Evolutionary conservation across 1,140 invertebrate genomes (phyloP).

Genomic region (Zaprionus lachaisei): DNA sequence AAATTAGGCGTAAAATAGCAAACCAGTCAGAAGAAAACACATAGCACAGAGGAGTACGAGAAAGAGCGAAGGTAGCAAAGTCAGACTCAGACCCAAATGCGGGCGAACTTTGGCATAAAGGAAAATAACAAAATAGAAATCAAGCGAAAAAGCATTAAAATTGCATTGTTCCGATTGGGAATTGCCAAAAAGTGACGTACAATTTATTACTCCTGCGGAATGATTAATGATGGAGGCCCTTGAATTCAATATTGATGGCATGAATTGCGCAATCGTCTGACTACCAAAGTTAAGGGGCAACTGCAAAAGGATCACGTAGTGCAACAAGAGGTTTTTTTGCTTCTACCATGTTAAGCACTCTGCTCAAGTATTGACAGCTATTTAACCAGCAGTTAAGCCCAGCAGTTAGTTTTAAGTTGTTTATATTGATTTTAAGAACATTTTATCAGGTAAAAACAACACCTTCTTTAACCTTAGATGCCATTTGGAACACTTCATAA

Average conservation of each 20-base stretch:
- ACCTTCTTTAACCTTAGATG: no score
- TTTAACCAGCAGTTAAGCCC: no score
- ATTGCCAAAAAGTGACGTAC: slow-evolving; percentile 11
- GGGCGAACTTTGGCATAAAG: slow-evolving; percentile 18
- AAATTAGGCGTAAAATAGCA: slow-evolving; percentile 56
- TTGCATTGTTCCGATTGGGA: slow-evolving; percentile 19
- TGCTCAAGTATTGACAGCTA: no score
- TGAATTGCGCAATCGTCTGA: slow-evolving; percentile 2
- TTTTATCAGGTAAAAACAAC: no score
- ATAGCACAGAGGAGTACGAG: not conserved
- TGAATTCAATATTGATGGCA: not conserved
- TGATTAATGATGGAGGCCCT: not conserved
- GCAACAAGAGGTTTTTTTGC: no score
- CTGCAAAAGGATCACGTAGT: not conserved
- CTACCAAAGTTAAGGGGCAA: not conserved
- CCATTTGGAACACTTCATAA: no score
- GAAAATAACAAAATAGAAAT: slow-evolving; percentile 10
- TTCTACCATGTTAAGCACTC: no score
- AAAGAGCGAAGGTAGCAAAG: not conserved
- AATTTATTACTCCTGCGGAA: slow-evolving; percentile 27
- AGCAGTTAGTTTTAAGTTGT: no score
- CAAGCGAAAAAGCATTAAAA: slow-evolving; percentile 18
- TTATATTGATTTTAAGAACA: no score
- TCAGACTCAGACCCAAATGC: no score
- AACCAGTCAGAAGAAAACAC: not conserved